A percentile compares a stretch with the other conserved stretches of the same genome.
phyloP scores from a whole-genome alignment of 2,888 invertebrate species.

The Diadegma fenestrale region DNA sequence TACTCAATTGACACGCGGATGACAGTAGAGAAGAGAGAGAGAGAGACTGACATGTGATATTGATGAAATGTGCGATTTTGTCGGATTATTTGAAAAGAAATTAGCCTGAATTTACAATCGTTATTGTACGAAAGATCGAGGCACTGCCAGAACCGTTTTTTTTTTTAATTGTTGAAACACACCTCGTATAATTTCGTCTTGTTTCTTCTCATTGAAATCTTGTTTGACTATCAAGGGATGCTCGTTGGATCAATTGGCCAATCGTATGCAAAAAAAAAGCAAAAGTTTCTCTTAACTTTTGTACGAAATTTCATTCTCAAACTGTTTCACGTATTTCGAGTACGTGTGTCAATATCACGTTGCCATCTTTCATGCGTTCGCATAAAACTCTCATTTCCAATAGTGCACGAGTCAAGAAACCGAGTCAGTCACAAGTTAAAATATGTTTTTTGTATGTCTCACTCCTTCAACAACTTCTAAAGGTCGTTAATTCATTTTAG shows the following conservation, averaged over 20 bases:
- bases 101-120: slow-evolving; percentile 15
- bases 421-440: slow-evolving; percentile 22
- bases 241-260: neutral
- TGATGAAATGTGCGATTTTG: neutral
- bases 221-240: neutral
- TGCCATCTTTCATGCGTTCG: neutral
- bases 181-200: neutral
- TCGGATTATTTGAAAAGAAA: neutral
- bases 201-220: neutral
- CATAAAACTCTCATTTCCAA: slow-evolving; percentile 3
- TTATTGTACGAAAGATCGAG: neutral
- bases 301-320: neutral
- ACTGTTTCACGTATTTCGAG: neutral
- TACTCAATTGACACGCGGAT: slow-evolving; percentile 5
- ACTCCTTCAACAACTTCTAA: slow-evolving; percentile 7
- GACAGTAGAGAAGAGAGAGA: neutral
- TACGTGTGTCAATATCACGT: slow-evolving; percentile 11
- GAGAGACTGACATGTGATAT: slow-evolving; percentile 7
- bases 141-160: neutral
- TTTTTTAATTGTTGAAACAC: neutral
- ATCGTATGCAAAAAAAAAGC: neutral
- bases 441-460: slow-evolving; percentile 11
- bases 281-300: neutral
- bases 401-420: neutral
- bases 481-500: slow-evolving; percentile 6